These are phyloP conservation scores for Neolamprologus caudopunctatus DNA, from an alignment of 2,113 vertebrate species.

Conservation along the genomic window DNA sequence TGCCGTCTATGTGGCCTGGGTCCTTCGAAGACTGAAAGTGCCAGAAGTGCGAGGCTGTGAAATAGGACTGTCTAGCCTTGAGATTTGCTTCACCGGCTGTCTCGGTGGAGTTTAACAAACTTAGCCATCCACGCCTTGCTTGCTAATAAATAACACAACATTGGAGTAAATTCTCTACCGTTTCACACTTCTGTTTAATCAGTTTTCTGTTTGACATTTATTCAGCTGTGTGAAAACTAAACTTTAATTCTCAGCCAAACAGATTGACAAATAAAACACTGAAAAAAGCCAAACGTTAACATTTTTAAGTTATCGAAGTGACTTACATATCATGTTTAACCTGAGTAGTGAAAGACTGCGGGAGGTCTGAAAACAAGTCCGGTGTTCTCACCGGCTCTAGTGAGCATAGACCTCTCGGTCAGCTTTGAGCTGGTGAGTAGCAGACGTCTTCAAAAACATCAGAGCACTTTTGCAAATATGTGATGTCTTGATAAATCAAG, in stretches of 20 bases:
- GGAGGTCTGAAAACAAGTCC: neutral
- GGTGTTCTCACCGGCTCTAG: neutral
- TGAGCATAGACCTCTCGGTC: neutral
- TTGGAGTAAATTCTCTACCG: neutral
- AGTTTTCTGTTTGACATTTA: neutral
- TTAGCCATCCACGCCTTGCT: neutral
- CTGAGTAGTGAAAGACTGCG: neutral
- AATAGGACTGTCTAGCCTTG: neutral
- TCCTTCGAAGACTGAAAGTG: neutral
- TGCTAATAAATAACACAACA: neutral
- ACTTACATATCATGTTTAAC: neutral
- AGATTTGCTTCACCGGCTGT: neutral
- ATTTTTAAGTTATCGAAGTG: neutral
- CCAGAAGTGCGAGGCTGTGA: neutral
- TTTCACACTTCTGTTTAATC: neutral
- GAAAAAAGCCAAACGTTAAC: neutral
- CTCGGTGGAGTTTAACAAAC: neutral
- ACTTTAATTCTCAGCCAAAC: neutral
- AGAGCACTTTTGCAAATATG: neutral
- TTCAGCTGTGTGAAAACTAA: neutral
- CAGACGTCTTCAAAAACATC: neutral
- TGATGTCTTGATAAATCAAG: neutral
- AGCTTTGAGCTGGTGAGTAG: neutral
- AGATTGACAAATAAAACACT: neutral
- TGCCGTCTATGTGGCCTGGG: neutral